Evolutionary conservation across 1,140 invertebrate species (phyloP).

Genomic region (Heliconius hermathena): DNA sequence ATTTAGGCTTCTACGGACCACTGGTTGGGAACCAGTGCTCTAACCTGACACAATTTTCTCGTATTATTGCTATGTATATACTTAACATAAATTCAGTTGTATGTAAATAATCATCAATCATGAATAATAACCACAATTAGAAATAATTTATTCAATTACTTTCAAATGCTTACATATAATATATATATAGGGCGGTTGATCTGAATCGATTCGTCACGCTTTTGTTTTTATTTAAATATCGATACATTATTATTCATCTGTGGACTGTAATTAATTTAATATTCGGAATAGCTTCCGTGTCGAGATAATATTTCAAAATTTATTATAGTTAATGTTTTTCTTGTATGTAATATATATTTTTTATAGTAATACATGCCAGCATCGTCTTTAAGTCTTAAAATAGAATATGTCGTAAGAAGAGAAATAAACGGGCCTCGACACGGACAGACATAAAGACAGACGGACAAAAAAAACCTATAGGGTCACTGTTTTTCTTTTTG

Average conservation of each 20-base stretch:
- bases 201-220: constrained; percentile 30
- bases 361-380: no score
- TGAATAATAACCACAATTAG: background rate
- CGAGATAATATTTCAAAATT: background rate
- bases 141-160: constrained; percentile 20
- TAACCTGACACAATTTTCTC: background rate
- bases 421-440: no score
- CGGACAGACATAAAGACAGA: no score
- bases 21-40: no score
- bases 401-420: no score
- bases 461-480: no score
- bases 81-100: background rate
- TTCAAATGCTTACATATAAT: background rate
- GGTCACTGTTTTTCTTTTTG: no score
- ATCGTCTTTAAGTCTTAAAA: no score
- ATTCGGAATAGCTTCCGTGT: background rate
- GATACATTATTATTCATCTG: constrained; percentile 13
- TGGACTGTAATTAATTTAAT: background rate
- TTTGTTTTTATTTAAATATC: constrained; percentile 32
- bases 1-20: no score
- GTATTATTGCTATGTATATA: background rate
- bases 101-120: background rate
- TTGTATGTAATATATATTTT: no score
- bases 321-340: no score
- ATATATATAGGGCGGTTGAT: constrained; percentile 10